Base-by-base conservation (phyloP, 2,797 vertebrate species). In the Tenualosa ilisha region DNA sequence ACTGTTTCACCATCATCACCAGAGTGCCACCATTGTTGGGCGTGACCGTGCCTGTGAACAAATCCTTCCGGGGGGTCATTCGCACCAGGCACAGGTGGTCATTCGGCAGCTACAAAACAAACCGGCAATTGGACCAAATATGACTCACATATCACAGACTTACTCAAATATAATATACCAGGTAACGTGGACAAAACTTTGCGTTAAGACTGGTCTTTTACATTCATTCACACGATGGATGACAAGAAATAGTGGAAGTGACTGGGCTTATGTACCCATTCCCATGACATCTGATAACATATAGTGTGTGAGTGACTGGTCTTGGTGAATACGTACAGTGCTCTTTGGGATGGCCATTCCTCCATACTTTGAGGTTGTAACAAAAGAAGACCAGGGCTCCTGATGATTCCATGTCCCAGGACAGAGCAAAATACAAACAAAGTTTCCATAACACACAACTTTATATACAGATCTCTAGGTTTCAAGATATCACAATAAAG, bases 1-100 rank as follows among this genome's bases (percentile, higher is more conserved):
- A 98, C 84, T 99, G 98, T 92, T 97, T 98, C 87, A 99, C 84
- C 97, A 99, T 95, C 89, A 96, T 91, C 87, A 99, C 79, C 91
- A 99, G 96, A 9, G 93, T 92, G 83, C 92, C 75, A 59, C 96
- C 94, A 85, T 97, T 98, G 61, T 92, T 85, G 15, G 96, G 91
- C 40, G 93, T 96, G 89, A 99, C 92, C 84, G 91, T 88, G 22
- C 91, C 89, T n/a, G 95, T 95, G 92, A 99, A 99, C 7, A 99
- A 94, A 89, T 96, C 90, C 72, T 84, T 91, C 40, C 92, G 94
- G 82, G 98, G 98, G 86, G 95, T 97, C 86, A 99, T 88, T 31
- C 93, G 96, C 88, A 99, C 94, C 91, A 99, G 94, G 92, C 96
- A 98, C 84, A 99, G 84, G 89, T 97, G 92, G 26, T 97, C 92